These are phyloP conservation scores for Tipula vernalis DNA, from an alignment of 2,888 invertebrate species.

Conservation along the genomic window DNA sequence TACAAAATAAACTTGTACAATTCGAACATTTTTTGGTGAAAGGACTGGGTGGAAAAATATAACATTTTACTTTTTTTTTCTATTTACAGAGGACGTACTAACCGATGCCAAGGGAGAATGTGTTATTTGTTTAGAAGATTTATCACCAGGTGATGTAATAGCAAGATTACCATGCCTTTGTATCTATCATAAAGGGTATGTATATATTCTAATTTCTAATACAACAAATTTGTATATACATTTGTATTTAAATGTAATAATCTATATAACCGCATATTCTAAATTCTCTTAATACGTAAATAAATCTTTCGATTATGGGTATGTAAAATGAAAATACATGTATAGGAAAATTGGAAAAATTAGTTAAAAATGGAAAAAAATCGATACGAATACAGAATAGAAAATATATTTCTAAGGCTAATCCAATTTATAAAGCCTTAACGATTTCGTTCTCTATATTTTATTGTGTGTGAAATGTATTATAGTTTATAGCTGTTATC, in stretches of 20 bases:
- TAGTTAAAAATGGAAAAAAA: not conserved
- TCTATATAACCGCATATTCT: slow-evolving; percentile 16
- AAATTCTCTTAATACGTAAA: not conserved
- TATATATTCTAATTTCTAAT: slow-evolving; percentile 14
- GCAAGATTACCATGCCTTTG: slow-evolving; percentile 98
- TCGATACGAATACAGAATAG: not conserved
- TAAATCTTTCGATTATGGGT: not conserved
- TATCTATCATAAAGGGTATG: slow-evolving; percentile 96
- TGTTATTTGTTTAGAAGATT: slow-evolving; percentile 96
- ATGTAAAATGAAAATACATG: too few relatives aligned
- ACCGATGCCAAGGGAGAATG: slow-evolving; percentile 96
- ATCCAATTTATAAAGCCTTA: not conserved
- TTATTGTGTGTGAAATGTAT: not conserved
- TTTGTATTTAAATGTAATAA: not conserved
- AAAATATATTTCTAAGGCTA: not conserved
- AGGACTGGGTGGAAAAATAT: not conserved
- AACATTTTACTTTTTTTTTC: slow-evolving; percentile 12
- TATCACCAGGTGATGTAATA: slow-evolving; percentile 90
- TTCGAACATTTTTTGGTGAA: not conserved
- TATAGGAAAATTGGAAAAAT: not conserved
- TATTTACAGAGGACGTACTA: slow-evolving; percentile 85
- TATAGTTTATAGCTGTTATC: not conserved
- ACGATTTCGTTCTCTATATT: not conserved
- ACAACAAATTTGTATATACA: too few relatives aligned
- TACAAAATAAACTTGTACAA: too few relatives aligned